Base-by-base conservation (phyloP, 1,140 invertebrate genomes). In the Aleiodes sp. region DNA sequence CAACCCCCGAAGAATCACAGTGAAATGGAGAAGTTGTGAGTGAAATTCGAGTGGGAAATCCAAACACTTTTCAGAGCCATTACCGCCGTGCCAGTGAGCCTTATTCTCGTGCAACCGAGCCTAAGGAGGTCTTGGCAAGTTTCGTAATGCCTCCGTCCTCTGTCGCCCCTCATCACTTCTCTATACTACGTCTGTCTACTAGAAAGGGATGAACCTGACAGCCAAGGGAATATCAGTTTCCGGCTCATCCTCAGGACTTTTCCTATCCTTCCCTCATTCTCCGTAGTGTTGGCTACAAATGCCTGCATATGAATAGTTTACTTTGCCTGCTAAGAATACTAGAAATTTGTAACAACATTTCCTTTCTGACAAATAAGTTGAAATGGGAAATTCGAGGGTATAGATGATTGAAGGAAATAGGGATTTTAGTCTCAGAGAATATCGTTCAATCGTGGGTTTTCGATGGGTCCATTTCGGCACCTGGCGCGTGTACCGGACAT, bases 41-140 rank as follows among this genome's bases (percentile, higher is more conserved):
- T 31, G 19, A 62, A 52, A 68, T 68, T 68, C 52, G 39, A 43
- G 41, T 46, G 28, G 41, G 56, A 35, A 41, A 67, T 67, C 29
- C 52, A 67, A 67, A 67, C 65, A 67, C 65, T 60, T 60, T 65
- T 67, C 26, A 60, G 52, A 39, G 19, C 65, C 56, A 60, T 67
- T 60, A 67, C 35, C 35, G 28, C 60, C 65, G 31, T 56, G 56
- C 52, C 65, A 67, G 12, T 67, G 57, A 61, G 66, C 46, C 59
- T 21, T 29, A 35, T 63, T 56, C 19, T 62, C 66, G 26, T 41
- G 59, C 26, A 60, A 62, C 57, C 60, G 37, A 43, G 37, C 60
- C 60, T 26, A 33, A 41, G 33, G 61, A 41, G 29, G 37, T 62
- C 29, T 29, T 29, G 43, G 57, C 28, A 68, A 62, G 57, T 68